These are phyloP conservation scores for Drosophila paracracens DNA, from an alignment of 2,888 invertebrate species.

Conservation along the genomic window DNA sequence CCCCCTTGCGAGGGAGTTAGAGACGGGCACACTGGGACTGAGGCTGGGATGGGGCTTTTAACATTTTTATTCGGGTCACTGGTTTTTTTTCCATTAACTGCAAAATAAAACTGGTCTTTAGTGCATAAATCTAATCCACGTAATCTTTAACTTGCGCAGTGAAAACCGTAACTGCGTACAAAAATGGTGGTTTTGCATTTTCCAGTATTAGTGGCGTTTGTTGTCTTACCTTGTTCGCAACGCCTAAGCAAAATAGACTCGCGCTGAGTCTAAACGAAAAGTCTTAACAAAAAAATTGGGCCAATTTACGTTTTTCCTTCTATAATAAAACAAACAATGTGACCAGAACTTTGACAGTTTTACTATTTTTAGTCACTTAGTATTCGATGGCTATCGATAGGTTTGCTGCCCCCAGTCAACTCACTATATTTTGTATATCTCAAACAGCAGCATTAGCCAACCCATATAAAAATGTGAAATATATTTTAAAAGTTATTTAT, in stretches of 20 bases:
- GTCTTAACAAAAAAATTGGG: slow-evolving; percentile 33
- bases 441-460: not conserved
- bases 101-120: not conserved
- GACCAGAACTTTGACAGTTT: not conserved
- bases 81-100: not conserved
- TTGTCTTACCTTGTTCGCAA: slow-evolving; percentile 26
- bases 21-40: not conserved
- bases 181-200: not conserved
- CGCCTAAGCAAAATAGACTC: slow-evolving; percentile 3
- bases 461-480: not conserved
- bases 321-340: slow-evolving; percentile 32
- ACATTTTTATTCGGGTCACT: not conserved
- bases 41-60: not conserved
- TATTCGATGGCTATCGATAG: slow-evolving; percentile 25
- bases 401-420: not conserved
- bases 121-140: not conserved
- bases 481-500: not conserved
- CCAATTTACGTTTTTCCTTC: slow-evolving; percentile 45
- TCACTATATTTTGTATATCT: not conserved
- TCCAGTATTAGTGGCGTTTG: too few species aligned
- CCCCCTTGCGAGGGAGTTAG: not conserved
- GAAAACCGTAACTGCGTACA: not conserved
- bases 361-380: not conserved
- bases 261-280: slow-evolving; percentile 15
- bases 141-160: not conserved